Conservation (phyloP, 2,113 vertebrate species). For the Cavia porcellus region DNA sequence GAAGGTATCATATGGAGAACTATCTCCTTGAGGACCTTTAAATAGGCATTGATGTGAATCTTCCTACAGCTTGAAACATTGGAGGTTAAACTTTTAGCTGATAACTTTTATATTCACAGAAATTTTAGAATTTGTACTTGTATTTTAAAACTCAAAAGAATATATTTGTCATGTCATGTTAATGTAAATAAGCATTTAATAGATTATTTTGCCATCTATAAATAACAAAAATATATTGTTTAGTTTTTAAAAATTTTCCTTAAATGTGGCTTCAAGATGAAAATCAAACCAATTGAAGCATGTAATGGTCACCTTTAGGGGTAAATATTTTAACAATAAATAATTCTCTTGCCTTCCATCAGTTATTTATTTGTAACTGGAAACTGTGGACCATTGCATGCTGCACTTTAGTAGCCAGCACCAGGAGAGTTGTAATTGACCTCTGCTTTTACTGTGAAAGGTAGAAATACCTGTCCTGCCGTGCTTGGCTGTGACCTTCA, state of each 20-base stretch:
- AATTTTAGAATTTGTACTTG: background rate
- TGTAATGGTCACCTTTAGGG: background rate
- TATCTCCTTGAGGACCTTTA: background rate
- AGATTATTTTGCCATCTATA: background rate
- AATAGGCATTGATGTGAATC: background rate
- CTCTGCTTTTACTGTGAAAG: background rate
- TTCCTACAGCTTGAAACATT: background rate
- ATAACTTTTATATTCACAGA: background rate
- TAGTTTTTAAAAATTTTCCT: background rate
- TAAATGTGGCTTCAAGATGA: background rate
- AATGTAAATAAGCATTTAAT: background rate
- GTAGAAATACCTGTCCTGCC: conserved; percentile 1
- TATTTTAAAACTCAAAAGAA: background rate
- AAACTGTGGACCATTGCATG: background rate
- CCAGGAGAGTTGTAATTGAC: background rate
- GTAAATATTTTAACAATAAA: background rate
- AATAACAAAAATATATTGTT: background rate
- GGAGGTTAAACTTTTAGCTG: background rate
- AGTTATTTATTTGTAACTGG: conserved; percentile 40
- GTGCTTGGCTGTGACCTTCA: conserved; percentile 1
- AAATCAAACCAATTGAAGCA: background rate
- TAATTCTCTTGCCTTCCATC: conserved; percentile 35
- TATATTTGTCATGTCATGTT: background rate
- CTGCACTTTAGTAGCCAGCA: background rate
- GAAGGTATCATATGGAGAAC: background rate